Conservation (phyloP, 2,888 invertebrate species). For the Furcula furcula region DNA sequence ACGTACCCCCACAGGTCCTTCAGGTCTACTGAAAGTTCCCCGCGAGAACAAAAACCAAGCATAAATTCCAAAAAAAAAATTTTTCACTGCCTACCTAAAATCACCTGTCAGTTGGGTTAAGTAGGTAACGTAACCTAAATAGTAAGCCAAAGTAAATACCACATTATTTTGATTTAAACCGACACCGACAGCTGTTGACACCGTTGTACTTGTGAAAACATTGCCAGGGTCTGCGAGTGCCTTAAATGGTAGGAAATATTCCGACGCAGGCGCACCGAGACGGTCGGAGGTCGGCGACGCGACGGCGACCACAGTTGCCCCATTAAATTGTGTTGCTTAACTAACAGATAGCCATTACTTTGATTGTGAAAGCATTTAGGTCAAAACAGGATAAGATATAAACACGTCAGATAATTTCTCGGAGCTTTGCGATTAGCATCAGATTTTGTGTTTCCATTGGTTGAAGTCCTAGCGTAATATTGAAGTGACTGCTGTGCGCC, state of each 20-base stretch:
- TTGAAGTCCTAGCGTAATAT: background rate
- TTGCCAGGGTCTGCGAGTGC: conserved; percentile 52
- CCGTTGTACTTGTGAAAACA: conserved; percentile 29
- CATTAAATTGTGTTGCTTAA: conserved; percentile 19
- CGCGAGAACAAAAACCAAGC: too few species aligned
- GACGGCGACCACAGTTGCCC: conserved; percentile 22
- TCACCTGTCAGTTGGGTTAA: too few species aligned
- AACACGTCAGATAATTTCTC: background rate
- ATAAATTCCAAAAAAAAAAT: too few species aligned
- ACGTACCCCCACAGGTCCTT: too few species aligned
- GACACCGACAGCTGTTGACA: conserved; percentile 20
- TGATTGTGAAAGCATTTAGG: background rate
- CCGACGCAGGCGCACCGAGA: conserved; percentile 19
- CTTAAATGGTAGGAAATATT: conserved; percentile 47
- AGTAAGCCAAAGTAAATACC: background rate
- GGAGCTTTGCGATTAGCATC: background rate
- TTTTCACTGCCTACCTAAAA: too few species aligned
- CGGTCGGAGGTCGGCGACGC: conserved; percentile 34
- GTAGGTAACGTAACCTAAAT: too few species aligned
- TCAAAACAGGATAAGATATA: background rate
- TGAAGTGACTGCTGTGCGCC: background rate
- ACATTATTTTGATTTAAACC: conserved; percentile 5
- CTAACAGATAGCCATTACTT: background rate
- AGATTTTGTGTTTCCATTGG: background rate
- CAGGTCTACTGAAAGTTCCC: too few species aligned